Evolutionary conservation across 1,140 invertebrate species (phyloP), one percentile per base, ranked within the genome.

Genomic region (Zaprionus ghesquierei): DNA sequence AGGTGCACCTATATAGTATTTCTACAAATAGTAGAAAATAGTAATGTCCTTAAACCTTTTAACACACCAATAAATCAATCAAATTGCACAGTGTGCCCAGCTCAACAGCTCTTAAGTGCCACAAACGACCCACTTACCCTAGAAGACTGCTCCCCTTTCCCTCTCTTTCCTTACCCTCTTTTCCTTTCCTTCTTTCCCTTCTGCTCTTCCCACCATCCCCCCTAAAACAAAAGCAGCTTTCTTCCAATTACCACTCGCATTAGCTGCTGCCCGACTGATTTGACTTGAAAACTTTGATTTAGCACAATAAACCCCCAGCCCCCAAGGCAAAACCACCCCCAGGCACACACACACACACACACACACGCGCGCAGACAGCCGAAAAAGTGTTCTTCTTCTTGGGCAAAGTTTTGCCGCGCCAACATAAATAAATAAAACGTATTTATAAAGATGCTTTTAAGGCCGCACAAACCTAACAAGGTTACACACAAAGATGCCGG

Each of bases 391-490:
- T 87, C 84, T 84, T 89, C 35, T 41, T 82, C 35, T 41, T 41
- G 35, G 61, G 71, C 33, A 65, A 77, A 69, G 55, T 77, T n/a
- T 80, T 75, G 77, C 65, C 56, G 63, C 60, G 76, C 59, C 75
- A 58, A 69, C 79, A 90, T 90, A 90, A 90, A 90, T 90, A 90
- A 90, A 90, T 90, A 46, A 46, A 90, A 82, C 89, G 81, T 89
- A 77, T 90, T 90, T 90, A 85, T 90, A 89, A 90, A 85, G 89
- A 90, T 85, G 89, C 89, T 90, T 90, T 90, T 85, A 90, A 81
- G 86, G 72, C 69, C 69, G 70, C 25, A 41, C 33, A 82, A n/a
- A 77, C 64, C 81, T 89, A 89, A 89, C 74, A 89, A 84, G 79
- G 73, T 89, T 84, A 80, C 60, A 74, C 54, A 63, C 20, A 60